Conservation (phyloP, 2,888 invertebrate genomes). For the Eupithecia inturbata region DNA sequence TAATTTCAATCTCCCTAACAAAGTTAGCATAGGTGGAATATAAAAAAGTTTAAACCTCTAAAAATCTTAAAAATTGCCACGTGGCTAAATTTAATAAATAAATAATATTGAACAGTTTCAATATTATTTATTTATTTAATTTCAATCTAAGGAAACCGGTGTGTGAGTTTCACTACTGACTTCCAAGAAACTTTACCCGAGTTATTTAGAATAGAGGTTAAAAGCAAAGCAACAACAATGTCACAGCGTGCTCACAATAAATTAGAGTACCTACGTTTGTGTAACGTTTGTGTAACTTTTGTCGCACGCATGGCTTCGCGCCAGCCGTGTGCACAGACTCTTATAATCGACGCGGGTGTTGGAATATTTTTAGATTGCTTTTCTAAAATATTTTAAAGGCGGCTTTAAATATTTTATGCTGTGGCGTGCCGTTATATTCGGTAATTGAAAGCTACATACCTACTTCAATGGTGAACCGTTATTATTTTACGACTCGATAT, state of each 20-base stretch:
- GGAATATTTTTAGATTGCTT: constrained; percentile 20
- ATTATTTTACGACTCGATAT: not conserved
- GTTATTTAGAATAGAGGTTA: not conserved
- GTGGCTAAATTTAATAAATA: no score
- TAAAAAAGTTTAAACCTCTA: not conserved
- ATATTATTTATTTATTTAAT: not conserved
- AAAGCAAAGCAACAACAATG: constrained; percentile 13
- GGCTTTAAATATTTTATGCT: not conserved
- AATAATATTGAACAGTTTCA: no score
- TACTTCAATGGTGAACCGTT: not conserved
- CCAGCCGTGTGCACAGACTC: constrained; percentile 35
- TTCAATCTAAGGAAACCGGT: not conserved
- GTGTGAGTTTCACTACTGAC: not conserved
- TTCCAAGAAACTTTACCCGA: not conserved
- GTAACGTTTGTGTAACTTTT: constrained; percentile 22
- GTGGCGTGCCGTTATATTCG: not conserved
- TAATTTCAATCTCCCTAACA: not conserved
- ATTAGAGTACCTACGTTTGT: constrained; percentile 35
- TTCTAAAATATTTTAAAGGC: not conserved
- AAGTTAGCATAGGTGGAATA: no score
- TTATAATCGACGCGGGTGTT: constrained; percentile 37
- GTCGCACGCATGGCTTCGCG: constrained; percentile 32
- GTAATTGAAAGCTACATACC: not conserved
- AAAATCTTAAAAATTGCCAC: not conserved
- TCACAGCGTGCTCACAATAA: constrained; percentile 35